These are phyloP conservation scores for Nannoperca australis DNA, from an alignment of 2,797 vertebrate species.

Conservation along the genomic window DNA sequence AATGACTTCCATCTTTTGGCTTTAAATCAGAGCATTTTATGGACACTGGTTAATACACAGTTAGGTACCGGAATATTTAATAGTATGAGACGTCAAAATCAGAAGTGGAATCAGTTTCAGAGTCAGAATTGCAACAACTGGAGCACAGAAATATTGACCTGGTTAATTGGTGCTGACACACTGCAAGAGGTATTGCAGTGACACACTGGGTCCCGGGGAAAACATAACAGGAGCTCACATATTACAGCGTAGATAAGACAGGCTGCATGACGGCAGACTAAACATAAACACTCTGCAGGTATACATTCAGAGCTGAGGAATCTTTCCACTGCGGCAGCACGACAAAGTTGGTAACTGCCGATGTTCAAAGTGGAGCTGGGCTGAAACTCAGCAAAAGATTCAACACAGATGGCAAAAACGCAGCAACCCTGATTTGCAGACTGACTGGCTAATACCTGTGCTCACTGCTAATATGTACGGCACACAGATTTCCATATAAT, in stretches of 20 bases:
- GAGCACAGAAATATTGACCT: conserved; percentile 72
- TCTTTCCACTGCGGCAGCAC: conserved; percentile 60
- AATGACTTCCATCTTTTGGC: background rate
- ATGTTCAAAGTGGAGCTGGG: conserved; percentile 49
- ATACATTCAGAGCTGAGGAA: conserved; percentile 62
- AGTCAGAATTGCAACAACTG: conserved; percentile 57
- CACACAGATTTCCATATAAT: conserved; percentile 24
- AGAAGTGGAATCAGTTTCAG: conserved; percentile 35
- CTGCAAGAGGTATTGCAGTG: conserved; percentile 60
- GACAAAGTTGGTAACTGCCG: conserved; percentile 59
- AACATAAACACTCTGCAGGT: conserved; percentile 74
- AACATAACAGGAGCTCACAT: conserved; percentile 55
- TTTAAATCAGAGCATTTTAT: conserved; percentile 5
- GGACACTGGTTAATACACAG: background rate
- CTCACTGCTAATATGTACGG: conserved; percentile 7
- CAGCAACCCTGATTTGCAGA: conserved; percentile 14
- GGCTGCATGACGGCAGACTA: conserved; percentile 68
- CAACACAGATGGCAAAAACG: conserved; percentile 49
- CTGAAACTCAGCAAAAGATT: conserved; percentile 46
- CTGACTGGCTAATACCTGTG: conserved; percentile 37
- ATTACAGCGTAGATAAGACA: conserved; percentile 64
- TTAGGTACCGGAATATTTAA: background rate
- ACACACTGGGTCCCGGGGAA: conserved; percentile 44
- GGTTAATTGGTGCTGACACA: conserved; percentile 74
- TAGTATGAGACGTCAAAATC: background rate